Base-by-base conservation (phyloP, 2,888 invertebrate species). In the Coleophora flavipennella region DNA sequence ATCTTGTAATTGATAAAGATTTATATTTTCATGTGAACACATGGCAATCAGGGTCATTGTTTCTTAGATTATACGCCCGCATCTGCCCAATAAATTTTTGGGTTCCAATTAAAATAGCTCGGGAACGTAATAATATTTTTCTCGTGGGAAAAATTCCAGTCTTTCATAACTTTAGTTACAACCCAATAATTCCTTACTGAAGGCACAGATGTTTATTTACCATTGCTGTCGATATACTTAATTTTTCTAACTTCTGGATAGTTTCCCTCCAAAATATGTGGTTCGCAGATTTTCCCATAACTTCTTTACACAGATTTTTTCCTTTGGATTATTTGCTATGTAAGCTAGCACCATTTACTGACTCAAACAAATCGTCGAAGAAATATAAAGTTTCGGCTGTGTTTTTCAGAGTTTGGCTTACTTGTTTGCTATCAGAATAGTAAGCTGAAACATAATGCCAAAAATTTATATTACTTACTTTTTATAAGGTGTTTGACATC, bases 41-140 rank as follows among this genome's bases (percentile, higher is more conserved):
- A 38, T 56, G 48, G 35, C 48, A 49, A 37, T 41, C 36, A 2
- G 54, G 54, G 12, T 54, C 40, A 33, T 49, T 58, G 40, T 49
- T 53, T 33, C 55, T 44, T 33, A 47, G 57, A 43, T 51, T 55
- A 41, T 52, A 58, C 1, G 51, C 49, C 32, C 52, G 39, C 13
- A 54, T 39, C 39, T 50, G 54, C 1, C 55, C 54, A 44, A 56
- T 56, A 43, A 57, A 50, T 14, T 45, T 52, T 40, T 2, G 45
- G 43, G 11, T 48, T 43, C 4, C 44, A 42, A 33, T 48, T 50
- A 10, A 46, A 50, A 32, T 43, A 48, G 34, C 49, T 20, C 2
- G 48, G 43, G 8, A 44, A 26, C 44, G 45, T 43, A 11, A 48
- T 45, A 1, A 45, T 39, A 14, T 32, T 25, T 8, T 44, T 31